Base-by-base conservation (phyloP, 2,888 invertebrate species). In the Tolmerus cingulatus region DNA sequence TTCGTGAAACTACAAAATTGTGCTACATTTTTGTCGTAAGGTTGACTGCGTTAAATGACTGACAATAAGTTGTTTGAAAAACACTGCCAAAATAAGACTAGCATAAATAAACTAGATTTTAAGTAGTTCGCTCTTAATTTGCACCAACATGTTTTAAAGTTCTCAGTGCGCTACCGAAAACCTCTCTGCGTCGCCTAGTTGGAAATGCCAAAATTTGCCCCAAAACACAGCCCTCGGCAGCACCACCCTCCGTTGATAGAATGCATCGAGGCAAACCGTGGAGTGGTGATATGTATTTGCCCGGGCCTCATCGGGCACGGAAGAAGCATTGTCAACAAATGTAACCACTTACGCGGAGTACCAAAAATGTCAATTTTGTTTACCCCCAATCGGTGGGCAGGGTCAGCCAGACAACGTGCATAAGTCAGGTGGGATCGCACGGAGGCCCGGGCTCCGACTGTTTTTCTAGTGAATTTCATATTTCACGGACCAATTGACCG, bases 401-500 rank as follows among this genome's bases (percentile, higher is more conserved):
- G 66, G 66, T 0, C 66, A 19, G 27, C 12, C 66, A n/a, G 51
- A 51, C 51, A 66, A 66, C 23, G 9, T 57, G 57, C 8, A 23
- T 57, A 23, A 23, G 57, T 0, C 43, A 46, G 43, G 43, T 46
- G 27, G 66, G 51, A 5, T 51, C n/a, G 12, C 12, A 66, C 9
- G 66, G 66, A 27, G 12, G 27, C 66, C n/a, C 66, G 0, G 66
- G 66, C 2, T 5, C 12, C 23, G 66, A 27, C 23, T 79, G 79
- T 79, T 79, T 79, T 79, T 79, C 51, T 30, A 79, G 79, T 79
- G 51, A 79, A 51, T 79, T 79, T 79, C 79, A 79, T 79, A 79
- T 79, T 79, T 79, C 30, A 79, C 40, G 43, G 40, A 19, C 78
- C 40, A 78, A 78, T 78, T 78, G 46, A 78, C 46, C 19, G 19